These are phyloP conservation scores for Zonotrichia leucophrys DNA, from an alignment of 2,113 vertebrate species.

Conservation along the genomic window DNA sequence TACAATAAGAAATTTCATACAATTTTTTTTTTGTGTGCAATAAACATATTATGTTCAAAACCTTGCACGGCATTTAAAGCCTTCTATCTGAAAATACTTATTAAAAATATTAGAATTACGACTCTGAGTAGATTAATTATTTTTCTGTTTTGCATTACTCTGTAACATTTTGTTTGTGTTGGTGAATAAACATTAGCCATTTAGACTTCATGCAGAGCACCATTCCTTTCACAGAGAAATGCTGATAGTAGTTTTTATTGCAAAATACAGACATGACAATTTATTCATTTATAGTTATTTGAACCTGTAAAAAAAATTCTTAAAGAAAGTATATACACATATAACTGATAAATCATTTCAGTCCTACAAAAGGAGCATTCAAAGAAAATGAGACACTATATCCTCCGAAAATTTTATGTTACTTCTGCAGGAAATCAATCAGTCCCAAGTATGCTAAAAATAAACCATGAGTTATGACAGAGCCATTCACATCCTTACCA, in stretches of 20 bases:
- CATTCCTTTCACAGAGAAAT: not conserved
- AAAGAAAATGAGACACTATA: not conserved
- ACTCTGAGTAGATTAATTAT: not conserved
- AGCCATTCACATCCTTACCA: not conserved
- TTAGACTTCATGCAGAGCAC: not conserved
- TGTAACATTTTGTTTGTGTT: not conserved
- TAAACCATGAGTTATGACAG: not conserved
- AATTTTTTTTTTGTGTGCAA: fast-evolving
- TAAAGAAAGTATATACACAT: not conserved
- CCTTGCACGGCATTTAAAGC: not conserved
- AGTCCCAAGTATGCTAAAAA: not conserved
- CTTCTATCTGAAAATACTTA: not conserved
- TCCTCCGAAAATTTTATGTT: not conserved
- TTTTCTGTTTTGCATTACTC: not conserved
- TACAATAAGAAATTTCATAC: not conserved
- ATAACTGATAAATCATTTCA: not conserved
- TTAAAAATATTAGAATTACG: not conserved
- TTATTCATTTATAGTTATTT: not conserved
- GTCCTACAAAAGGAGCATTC: not conserved
- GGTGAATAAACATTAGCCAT: not conserved
- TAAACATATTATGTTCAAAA: not conserved
- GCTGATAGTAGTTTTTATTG: not conserved
- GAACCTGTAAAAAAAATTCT: not conserved
- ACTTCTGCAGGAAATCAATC: not conserved
- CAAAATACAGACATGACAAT: not conserved